Evolutionary conservation across 1,140 invertebrate species (phyloP).

Genomic region (Cotesia typhae): DNA sequence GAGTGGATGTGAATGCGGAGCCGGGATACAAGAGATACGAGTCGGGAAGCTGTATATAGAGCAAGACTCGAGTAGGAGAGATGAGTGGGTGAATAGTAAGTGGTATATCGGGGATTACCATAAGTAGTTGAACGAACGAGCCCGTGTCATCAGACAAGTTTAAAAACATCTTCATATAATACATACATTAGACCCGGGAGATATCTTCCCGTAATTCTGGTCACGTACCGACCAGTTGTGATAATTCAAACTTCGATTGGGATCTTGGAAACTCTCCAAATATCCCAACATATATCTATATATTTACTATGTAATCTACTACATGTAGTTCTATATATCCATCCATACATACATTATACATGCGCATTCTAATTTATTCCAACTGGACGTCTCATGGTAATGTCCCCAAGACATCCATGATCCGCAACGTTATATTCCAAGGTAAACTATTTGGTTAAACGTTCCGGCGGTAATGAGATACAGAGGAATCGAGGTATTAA

Average conservation of each 20-base stretch:
- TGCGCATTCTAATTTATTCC: constrained; percentile 22
- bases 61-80: too few species aligned
- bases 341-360: constrained; percentile 16
- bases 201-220: neutral
- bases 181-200: too few species aligned
- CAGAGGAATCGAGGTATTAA: constrained; percentile 14
- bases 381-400: constrained; percentile 22
- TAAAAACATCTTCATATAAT: too few species aligned
- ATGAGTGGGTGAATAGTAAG: too few species aligned
- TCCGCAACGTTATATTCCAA: constrained; percentile 7
- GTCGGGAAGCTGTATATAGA: too few species aligned
- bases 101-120: too few species aligned
- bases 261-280: constrained; percentile 18
- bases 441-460: constrained; percentile 12
- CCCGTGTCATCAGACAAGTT: too few species aligned
- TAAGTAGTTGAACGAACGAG: too few species aligned
- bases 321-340: neutral
- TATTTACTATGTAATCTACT: too few species aligned
- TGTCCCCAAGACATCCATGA: constrained; percentile 13
- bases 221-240: constrained; percentile 11
- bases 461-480: constrained; percentile 16
- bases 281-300: neutral
- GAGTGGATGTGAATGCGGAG: too few species aligned
- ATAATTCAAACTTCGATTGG: constrained; percentile 18
- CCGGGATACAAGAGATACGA: too few species aligned